phyloP scores from a whole-genome alignment of 2,113 vertebrate genomes.

The Pongo pygmaeus region DNA sequence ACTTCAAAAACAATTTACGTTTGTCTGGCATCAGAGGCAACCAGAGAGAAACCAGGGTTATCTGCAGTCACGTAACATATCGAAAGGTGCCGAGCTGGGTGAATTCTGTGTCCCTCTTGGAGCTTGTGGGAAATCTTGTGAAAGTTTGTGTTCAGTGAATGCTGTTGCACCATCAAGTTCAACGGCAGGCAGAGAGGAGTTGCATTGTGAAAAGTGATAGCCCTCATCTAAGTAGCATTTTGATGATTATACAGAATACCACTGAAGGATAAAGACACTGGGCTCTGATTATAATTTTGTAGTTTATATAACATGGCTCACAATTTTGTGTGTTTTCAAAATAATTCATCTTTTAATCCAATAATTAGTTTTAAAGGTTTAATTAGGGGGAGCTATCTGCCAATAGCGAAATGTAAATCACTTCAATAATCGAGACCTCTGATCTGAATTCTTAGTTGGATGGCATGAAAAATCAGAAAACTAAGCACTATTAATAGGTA shows the following conservation, averaged over 20 bases:
- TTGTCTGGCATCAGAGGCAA: not conserved
- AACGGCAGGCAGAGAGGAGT: not conserved
- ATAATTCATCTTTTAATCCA: not conserved
- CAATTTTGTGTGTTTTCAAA: not conserved
- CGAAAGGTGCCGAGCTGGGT: not conserved
- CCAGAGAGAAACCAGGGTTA: not conserved
- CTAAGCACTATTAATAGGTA: not conserved
- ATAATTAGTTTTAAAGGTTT: not conserved
- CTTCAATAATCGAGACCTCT: not conserved
- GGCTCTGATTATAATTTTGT: not conserved
- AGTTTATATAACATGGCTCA: not conserved
- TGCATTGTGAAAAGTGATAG: not conserved
- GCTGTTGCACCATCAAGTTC: not conserved
- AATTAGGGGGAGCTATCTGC: not conserved
- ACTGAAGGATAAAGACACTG: not conserved
- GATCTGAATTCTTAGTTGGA: not conserved
- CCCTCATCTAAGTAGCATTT: not conserved
- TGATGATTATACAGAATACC: not conserved
- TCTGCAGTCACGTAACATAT: rapidly evolving
- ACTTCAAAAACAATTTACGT: not conserved
- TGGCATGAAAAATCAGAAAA: constrained; percentile 37
- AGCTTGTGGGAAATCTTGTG: not conserved
- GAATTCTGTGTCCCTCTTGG: not conserved
- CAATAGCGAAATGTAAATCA: not conserved
- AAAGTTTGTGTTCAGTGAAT: not conserved